Evolutionary conservation across 2,888 invertebrate species (phyloP).

Genomic region (Meloe dianella): DNA sequence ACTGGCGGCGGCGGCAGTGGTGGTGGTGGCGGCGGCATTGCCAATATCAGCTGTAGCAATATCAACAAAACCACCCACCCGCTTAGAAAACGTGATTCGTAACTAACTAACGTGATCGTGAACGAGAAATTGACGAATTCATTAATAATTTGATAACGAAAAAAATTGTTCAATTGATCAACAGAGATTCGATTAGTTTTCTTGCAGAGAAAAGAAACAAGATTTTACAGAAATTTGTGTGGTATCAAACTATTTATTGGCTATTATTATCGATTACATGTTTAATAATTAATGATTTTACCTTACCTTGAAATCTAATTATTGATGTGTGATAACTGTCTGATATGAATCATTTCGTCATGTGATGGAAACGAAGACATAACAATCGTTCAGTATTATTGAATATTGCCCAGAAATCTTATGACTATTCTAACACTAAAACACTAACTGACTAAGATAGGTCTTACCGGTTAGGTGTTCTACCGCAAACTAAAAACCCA

Average conservation of each 20-base stretch:
- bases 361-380: neutral
- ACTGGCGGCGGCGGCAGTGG: neutral
- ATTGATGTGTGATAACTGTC: neutral
- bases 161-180: no score
- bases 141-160: no score
- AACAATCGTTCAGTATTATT: neutral
- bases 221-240: no score
- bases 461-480: neutral
- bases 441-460: neutral
- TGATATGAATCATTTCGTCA: neutral
- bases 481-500: neutral
- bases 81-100: neutral
- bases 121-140: no score
- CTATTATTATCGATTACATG: neutral
- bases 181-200: no score
- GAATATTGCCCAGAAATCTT: no score
- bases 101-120: neutral
- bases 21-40: neutral
- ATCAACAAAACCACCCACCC: slow-evolving; percentile 1
- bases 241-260: neutral
- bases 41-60: neutral
- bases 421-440: neutral
- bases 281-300: neutral
- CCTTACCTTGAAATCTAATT: neutral
- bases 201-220: no score